Base-by-base conservation (phyloP, 1,140 invertebrate species). In the Drosophila tsacasi region DNA sequence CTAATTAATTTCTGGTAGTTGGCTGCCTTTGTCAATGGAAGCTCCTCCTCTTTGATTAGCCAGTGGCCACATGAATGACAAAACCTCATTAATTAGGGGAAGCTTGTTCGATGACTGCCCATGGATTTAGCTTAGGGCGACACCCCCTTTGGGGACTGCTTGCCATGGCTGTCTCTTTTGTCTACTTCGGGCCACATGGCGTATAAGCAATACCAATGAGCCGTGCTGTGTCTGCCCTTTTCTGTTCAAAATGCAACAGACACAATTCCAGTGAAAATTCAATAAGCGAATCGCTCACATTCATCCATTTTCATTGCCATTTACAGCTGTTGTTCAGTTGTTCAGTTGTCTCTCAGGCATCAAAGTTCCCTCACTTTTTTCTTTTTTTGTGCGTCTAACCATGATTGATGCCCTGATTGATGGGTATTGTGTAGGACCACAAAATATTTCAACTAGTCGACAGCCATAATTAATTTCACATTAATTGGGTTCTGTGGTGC, bases 231-330 rank as follows among this genome's bases (percentile, higher is more conserved):
- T 21, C 44, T 25, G 21, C 3, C 8, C 17, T 57, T 57, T 42
- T 68, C 30, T 46, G 49, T 37, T 64, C 60, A 50, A 67, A 75
- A 80, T 74, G 67, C 57, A 60, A 44, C 76, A 64, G 58, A 78
- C 46, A 79, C 47, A 65, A 46, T 79, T 73, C 46, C 49, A 40
- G 19, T 39, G 62, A 54, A 66, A 74, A 74, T 55, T 67, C 68
- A 73, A 80, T 68, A 77, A 77, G 0, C 40, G 55, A 76, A 77
- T 76, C 74, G 69, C 64, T 76, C 52, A 25, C 64, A 76, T 69
- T 76, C 67, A 67, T 76, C 47, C 72, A 52, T 66, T 65, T 75
- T 49, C 61, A 75, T 19, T 75, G 37, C 42, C n/a, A 46, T 25
- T 58, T 37, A 42, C 54, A 58, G 42, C 32, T 50, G 47, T 52